Evolutionary conservation across 2,888 invertebrate species (phyloP).

Genomic region (Dascillus cervinus): DNA sequence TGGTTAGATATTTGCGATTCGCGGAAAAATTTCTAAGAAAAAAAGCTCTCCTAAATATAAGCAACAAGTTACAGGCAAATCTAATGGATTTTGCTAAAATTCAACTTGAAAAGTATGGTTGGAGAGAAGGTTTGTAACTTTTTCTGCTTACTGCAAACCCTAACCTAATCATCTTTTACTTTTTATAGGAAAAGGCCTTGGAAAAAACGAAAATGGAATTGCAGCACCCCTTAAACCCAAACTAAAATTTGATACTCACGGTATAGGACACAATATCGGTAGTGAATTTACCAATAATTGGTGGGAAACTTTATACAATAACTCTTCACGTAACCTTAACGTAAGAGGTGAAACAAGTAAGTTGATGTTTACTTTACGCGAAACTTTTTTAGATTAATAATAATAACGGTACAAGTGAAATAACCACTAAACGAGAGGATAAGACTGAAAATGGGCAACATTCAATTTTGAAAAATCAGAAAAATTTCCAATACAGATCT

Average conservation of each 20-base stretch:
- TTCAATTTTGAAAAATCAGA: too few species aligned
- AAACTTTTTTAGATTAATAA: too few species aligned
- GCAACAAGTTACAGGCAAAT: too few species aligned
- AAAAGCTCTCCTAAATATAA: too few species aligned
- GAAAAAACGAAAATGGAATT: constrained; percentile 73
- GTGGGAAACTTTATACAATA: constrained; percentile 76
- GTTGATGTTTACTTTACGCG: too few species aligned
- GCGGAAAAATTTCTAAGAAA: too few species aligned
- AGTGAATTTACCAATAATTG: constrained; percentile 74
- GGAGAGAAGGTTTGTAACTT: constrained; percentile 60
- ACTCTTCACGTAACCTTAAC: constrained; percentile 61
- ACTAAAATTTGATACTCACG: constrained; percentile 70
- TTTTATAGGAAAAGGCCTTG: constrained; percentile 70
- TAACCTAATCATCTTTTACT: too few species aligned
- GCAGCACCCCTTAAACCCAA: constrained; percentile 68
- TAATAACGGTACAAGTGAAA: too few species aligned
- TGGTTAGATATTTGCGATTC: too few species aligned
- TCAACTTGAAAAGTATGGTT: constrained; percentile 69
- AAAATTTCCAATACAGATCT: constrained; percentile 40
- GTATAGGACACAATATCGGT: constrained; percentile 69
- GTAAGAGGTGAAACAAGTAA: constrained; percentile 35
- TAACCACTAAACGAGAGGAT: too few species aligned
- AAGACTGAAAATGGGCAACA: too few species aligned
- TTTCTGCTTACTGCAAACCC: too few species aligned
- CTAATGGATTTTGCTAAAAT: constrained; percentile 63